Evolutionary conservation across 2,113 vertebrate species (phyloP).

Genomic region (Eulemur macaco): DNA sequence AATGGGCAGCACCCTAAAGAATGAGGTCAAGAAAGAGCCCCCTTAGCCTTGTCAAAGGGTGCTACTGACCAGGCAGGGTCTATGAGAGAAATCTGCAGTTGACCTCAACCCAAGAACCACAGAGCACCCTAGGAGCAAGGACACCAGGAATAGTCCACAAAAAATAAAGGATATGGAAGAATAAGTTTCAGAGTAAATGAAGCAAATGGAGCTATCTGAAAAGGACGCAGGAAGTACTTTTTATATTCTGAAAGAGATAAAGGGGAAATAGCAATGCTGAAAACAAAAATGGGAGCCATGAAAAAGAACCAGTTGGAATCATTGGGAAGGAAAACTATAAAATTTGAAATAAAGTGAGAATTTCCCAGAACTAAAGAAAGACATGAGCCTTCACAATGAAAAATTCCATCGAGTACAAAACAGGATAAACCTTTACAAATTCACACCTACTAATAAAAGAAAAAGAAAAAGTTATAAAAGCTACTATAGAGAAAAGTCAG

Average conservation of each 20-base stretch:
- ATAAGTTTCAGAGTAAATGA: neutral
- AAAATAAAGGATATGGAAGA: neutral
- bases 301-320: neutral
- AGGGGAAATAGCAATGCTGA: neutral
- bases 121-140: neutral
- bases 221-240: neutral
- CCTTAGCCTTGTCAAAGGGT: neutral
- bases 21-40: neutral
- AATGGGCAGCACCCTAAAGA: neutral
- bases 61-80: neutral
- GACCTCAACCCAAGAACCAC: neutral
- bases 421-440: neutral
- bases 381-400: neutral
- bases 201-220: neutral
- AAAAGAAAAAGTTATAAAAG: neutral
- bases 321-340: neutral
- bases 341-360: neutral
- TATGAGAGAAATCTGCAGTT: neutral
- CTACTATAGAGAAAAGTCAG: neutral
- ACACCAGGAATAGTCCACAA: neutral
- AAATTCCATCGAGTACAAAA: neutral
- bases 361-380: neutral
- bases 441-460: neutral
- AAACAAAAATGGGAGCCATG: neutral
- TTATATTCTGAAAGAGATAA: neutral